Evolutionary conservation across 1,140 invertebrate species (phyloP), one percentile per base, ranked within the genome.

Genomic region (Heliconius congener): DNA sequence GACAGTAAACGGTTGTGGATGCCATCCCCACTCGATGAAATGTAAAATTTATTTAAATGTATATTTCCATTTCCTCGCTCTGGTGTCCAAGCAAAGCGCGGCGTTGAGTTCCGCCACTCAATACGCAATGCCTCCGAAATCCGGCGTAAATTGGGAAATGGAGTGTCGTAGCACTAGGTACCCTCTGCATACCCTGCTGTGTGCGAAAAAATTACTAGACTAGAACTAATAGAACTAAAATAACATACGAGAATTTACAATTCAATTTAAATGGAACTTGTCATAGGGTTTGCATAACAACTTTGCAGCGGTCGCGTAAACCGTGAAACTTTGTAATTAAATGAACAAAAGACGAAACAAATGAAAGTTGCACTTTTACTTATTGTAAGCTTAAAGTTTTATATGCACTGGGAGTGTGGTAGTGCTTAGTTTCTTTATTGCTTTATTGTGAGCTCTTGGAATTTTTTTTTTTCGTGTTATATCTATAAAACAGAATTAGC

Each of bases 261-360:
- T 60, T 66, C 57, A 66, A 60, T 60, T 75, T 75, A 60, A 75
- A 60, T 30, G 55, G 23, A 75, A 75, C 74, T 39, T 66, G 50
- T 74, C 73, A 74, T 55, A 34, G 23, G 39, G n/a, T 73, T 73
- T 46, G 71, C 71, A 46, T 73, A 46, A 73, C 71, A 73, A 74
- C 2, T 34, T 30, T 55, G 52, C 6, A 19, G 73, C 19, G 73
- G 34, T 37, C 74, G 74, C 34, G 30, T 30, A 19, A 60, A 60
- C 55, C 60, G 60, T 30, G 11, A 27, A 66, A 66, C 60, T 66
- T 75, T 66, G 11, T 75, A 75, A 75, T 75, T 75, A 66, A 39
- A 66, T 66, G 55, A 66, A 75, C 39, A 66, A 75, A 75, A 60
- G 74, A 74, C 74, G 73, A 74, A 74, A 50, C 50, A 74, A 75